These are phyloP conservation scores for Hermodice carunculata DNA, from an alignment of 2,888 invertebrate genomes.

Conservation along the genomic window DNA sequence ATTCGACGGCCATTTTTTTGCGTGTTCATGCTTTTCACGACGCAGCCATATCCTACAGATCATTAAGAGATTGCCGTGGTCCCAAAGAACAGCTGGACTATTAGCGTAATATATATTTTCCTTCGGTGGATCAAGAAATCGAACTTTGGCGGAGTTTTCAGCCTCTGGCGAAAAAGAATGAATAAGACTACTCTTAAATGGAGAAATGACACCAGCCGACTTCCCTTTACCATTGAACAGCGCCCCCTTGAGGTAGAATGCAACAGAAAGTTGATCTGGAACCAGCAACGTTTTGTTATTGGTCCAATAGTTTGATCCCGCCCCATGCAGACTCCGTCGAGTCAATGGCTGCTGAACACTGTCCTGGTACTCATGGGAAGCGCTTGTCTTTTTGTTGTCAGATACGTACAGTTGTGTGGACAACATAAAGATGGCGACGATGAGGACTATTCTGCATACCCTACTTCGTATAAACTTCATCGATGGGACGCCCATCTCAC, in stretches of 20 bases:
- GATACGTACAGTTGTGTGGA: too few species aligned
- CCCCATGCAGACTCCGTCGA: too few species aligned
- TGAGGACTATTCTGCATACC: too few species aligned
- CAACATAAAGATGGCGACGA: too few species aligned
- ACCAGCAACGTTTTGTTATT: background rate
- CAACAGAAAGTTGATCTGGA: background rate
- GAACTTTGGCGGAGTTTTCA: slow-evolving; percentile 40
- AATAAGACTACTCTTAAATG: slow-evolving; percentile 17
- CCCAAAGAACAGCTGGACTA: slow-evolving; percentile 48
- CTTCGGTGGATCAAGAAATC: slow-evolving; percentile 45
- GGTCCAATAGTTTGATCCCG: too few species aligned
- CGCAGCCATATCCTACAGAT: slow-evolving; percentile 49
- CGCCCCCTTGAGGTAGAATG: too few species aligned
- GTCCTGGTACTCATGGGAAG: too few species aligned
- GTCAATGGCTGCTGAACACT: too few species aligned
- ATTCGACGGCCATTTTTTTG: slow-evolving; percentile 45
- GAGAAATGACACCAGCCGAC: background rate
- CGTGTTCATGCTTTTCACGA: slow-evolving; percentile 43
- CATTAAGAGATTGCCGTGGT: slow-evolving; percentile 38
- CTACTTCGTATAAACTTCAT: too few species aligned
- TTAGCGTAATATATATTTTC: slow-evolving; percentile 46
- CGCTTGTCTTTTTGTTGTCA: too few species aligned
- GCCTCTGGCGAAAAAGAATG: slow-evolving; percentile 48
- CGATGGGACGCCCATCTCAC: too few species aligned
- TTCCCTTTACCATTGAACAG: background rate